These are phyloP conservation scores for Drosophila lacertosa DNA, from an alignment of 1,140 invertebrate species.

Conservation along the genomic window DNA sequence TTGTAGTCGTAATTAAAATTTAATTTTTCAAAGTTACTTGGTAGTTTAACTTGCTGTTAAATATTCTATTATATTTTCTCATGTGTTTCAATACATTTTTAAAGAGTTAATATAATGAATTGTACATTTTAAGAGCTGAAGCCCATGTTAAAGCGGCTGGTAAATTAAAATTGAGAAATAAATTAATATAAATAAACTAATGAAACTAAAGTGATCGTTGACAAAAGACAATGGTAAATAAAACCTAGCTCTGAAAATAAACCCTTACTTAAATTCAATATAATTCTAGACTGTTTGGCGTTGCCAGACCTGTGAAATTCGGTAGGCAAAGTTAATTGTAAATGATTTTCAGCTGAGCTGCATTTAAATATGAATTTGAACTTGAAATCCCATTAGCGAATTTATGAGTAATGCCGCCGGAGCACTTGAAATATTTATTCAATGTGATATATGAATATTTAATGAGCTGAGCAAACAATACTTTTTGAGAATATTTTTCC, in stretches of 20 bases:
- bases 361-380: constrained; percentile 45
- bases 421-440: constrained; percentile 1
- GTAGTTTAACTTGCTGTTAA: too few species aligned
- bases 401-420: constrained; percentile 1
- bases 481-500: constrained; percentile 13
- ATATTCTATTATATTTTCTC: too few species aligned
- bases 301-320: constrained; percentile 8
- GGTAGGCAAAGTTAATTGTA: constrained; percentile 1
- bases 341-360: constrained; percentile 6
- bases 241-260: not conserved
- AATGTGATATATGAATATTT: constrained; percentile 31
- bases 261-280: not conserved
- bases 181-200: not conserved
- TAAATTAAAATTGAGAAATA: not conserved
- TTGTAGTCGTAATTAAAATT: too few species aligned
- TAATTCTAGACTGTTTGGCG: not conserved
- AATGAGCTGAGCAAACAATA: constrained; percentile 32
- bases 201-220: not conserved
- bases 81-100: too few species aligned
- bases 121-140: too few species aligned
- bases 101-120: too few species aligned
- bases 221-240: too few species aligned
- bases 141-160: too few species aligned
- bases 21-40: too few species aligned
- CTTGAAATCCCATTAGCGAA: constrained; percentile 52